phyloP scores from a whole-genome alignment of 2,888 invertebrate species.

The Athalia rosae region DNA sequence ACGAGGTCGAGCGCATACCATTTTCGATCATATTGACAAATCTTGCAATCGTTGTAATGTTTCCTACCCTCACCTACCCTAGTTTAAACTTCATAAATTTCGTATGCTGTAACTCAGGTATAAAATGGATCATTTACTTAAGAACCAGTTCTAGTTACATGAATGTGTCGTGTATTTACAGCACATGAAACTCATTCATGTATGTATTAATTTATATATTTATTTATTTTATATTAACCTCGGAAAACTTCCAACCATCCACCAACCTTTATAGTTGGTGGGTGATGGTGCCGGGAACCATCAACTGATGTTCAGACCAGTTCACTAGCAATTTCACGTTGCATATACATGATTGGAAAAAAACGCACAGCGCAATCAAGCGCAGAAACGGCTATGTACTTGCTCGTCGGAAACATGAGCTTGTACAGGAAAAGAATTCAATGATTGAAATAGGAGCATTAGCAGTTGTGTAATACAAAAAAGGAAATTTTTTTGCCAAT shows the following conservation, averaged over 20 bases:
- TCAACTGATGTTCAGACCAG: not conserved
- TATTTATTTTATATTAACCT: conserved; percentile 8
- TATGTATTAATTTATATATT: not conserved
- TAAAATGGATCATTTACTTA: not conserved
- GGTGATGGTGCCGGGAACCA: not conserved
- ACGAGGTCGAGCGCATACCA: conserved; percentile 38
- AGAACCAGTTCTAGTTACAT: conserved; percentile 4
- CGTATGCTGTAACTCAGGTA: conserved; percentile 11
- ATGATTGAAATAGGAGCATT: not conserved
- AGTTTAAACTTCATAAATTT: not conserved
- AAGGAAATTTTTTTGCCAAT: too few relatives aligned
- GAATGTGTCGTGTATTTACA: conserved; percentile 3
- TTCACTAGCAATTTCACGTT: conserved; percentile 28
- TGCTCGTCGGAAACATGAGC: not conserved
- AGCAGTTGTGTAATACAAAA: too few relatives aligned
- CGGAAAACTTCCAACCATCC: not conserved
- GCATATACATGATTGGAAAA: conserved; percentile 11
- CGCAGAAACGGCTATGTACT: not conserved
- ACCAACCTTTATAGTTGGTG: too few relatives aligned
- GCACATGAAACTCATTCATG: conserved; percentile 29
- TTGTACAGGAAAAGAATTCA: not conserved
- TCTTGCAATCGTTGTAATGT: conserved; percentile 39
- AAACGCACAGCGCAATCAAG: conserved; percentile 9
- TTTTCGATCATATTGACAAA: conserved; percentile 21
- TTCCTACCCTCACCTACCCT: conserved; percentile 33